Evolutionary conservation across 2,888 invertebrate genomes (phyloP), one percentile per base, ranked within the genome.

Genomic region (Teleogryllus oceanicus): DNA sequence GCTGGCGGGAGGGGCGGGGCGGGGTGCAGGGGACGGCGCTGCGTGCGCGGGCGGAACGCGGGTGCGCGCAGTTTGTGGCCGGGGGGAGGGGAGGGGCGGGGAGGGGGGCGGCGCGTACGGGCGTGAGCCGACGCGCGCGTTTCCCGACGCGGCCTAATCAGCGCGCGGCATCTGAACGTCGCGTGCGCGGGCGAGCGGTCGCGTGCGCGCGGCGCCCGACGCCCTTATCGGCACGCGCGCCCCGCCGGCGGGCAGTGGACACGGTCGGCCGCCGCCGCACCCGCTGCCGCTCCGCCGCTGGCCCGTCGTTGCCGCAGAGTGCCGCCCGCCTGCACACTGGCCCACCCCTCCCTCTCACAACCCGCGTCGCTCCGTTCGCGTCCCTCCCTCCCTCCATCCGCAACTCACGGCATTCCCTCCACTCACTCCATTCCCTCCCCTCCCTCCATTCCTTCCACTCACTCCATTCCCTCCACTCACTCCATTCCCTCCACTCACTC

Each of bases 181-280:
- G 62, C 62, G 62, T 62, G 62, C 62, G 62, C 62, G 62, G 16
- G 62, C 62, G 62, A 62, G 62, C 62, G n/a, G 62, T 62, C 62
- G 62, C 62, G 62, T 62, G 62, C n/a, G 13, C 62, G n/a, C 62
- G 37, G 37, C 62, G n/a, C 62, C 62, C 13, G 16, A n/a, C 13
- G 62, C 62, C 62, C n/a, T 62, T 62, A 62, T 62, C 62, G 62
- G n/a, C 62, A 62, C 62, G 62, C 62, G 62, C 62, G 62, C 62
- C 62, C n/a, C 62, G 62, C 37, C 37, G 62, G n/a, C 62, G n/a
- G 62, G 12, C 62, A 18, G 62, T 13, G n/a, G 16, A 62, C 62
- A n/a, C 62, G 62, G 62, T 62, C 16, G 16, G 62, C 62, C 62
- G 62, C 62, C 16, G 8, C 11, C 3, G 62, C 13, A 4, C 62